Evolutionary conservation across 1,140 invertebrate species (phyloP), one percentile per base, ranked within the genome.

Genomic region (Brachionus paranguensis): DNA sequence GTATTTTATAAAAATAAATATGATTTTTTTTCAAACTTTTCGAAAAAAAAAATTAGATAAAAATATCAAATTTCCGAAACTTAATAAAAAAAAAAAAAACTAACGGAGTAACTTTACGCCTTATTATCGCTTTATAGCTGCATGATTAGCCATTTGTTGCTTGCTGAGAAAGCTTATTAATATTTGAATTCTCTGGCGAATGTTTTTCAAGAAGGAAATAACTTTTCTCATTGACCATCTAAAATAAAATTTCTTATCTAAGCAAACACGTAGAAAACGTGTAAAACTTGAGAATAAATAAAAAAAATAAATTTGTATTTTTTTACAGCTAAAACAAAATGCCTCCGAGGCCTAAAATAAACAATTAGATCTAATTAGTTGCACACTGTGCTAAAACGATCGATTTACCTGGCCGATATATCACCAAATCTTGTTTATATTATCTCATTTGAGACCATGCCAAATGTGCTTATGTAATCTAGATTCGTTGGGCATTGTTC

Each of bases 91-190:
- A 6, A 60, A 60, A 27, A 37, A 6, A 60, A 60, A 27, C 53
- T 24, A 20, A 68, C 41, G 3, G 65, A 68, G 33, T 24, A 37
- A 68, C 33, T 68, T 68, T n/a, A 33, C 65, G 12, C 27, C n/a
- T 68, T 68, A 68, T 68, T 68, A 68, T 33, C 27, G 33, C 14
- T 68, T 68, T 68, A 68, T 37, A 68, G 27, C 33, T 41, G 33
- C 65, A 33, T 68, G 65, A 68, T 33, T 41, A 68, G 33, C 27
- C 27, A 68, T 68, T 68, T 33, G 6, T 33, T n/a, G 6, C 65
- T 68, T 68, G 65, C 65, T 68, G 65, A 68, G 65, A 68, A 68
- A 68, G n/a, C 33, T 29, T 68, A 68, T 68, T 68, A 68, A 68
- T 1, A 20, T 14, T 17, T 53, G 6, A 65, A 68, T 29, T 68